Evolutionary conservation across 1,140 invertebrate genomes (phyloP), one percentile per base, ranked within the genome.

Genomic region (Brachionus rubens): DNA sequence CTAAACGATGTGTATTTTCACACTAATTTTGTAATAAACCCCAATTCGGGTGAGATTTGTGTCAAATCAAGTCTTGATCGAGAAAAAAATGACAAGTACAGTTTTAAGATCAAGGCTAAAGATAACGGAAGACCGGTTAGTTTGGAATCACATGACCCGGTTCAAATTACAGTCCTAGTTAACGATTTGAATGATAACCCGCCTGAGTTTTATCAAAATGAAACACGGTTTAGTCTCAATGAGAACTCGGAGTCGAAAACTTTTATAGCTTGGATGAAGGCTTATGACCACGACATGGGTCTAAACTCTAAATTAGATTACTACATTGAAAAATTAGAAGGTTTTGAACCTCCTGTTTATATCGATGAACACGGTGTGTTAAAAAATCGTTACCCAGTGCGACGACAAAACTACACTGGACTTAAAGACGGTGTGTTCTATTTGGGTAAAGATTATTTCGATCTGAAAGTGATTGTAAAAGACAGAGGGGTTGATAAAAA

Each of bases 181-280:
- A 41, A 43, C 3, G 59, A 65, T 43, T 65, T 65, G 21, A 65
- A 65, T 43, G 59, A 65, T 41, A 65, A 65, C 43, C 36, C 33
- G 24, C 59, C 59, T n/a, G n/a, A 65, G 24, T 46, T 65, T 65
- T 65, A 65, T 26, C 7, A 24, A 46, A 19, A 43, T 5, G 59
- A 65, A 43, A 24, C 59, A 21, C 21, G 4, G 21, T 65, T 65
- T 65, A 43, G 43, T 26, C 24, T 65, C 4, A 43, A 36, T 14
- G 59, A 65, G 7, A 59, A 59, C 16, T 59, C 40, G 9, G 33
- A 65, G 59, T 10, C 36, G 1, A 65, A 26, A 2, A 65, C 19
- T n/a, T 65, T 46, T 24, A 65, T 65, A 16, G 59, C 36, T 24
- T 65, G 59, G 59, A 24, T 65, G 10, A 65, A 65, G 24, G 59